These are phyloP conservation scores for Girardia tigrina DNA, from an alignment of 2,888 invertebrate species.

Conservation along the genomic window DNA sequence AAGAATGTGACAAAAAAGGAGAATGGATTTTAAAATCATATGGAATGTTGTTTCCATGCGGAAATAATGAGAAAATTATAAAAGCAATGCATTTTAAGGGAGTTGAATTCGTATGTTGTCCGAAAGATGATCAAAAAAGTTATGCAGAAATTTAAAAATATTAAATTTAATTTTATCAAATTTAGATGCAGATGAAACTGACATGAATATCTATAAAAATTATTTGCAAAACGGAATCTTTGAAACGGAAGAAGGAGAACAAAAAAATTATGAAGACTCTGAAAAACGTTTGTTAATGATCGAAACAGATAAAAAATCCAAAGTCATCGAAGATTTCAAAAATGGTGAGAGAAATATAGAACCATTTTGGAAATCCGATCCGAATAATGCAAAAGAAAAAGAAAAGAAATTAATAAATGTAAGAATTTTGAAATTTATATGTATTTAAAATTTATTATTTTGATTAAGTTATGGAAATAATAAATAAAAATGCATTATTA, in stretches of 20 bases:
- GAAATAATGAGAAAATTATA: not conserved
- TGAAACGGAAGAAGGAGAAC: not conserved
- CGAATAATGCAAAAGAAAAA: not conserved
- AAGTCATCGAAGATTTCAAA: not conserved
- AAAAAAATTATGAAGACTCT: not conserved
- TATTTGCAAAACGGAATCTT: not conserved
- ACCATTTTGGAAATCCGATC: not conserved
- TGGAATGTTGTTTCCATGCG: not conserved
- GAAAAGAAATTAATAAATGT: not conserved
- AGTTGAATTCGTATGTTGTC: conserved; percentile 7
- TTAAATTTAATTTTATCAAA: not conserved
- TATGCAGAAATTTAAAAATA: not conserved
- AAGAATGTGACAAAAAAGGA: not conserved
- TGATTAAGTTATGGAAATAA: too few relatives aligned
- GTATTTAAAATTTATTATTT: too few relatives aligned
- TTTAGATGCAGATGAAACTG: not conserved
- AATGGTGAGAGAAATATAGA: not conserved
- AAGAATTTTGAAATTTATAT: too few relatives aligned
- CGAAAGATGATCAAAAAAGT: not conserved
- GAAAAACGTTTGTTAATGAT: not conserved
- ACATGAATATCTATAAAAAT: not conserved
- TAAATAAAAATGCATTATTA: too few relatives aligned
- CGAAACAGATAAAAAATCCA: not conserved
- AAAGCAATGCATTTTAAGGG: not conserved
- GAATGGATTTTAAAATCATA: not conserved